Evolutionary conservation across 2,888 invertebrate genomes (phyloP).

Genomic region (Coremacera marginata): DNA sequence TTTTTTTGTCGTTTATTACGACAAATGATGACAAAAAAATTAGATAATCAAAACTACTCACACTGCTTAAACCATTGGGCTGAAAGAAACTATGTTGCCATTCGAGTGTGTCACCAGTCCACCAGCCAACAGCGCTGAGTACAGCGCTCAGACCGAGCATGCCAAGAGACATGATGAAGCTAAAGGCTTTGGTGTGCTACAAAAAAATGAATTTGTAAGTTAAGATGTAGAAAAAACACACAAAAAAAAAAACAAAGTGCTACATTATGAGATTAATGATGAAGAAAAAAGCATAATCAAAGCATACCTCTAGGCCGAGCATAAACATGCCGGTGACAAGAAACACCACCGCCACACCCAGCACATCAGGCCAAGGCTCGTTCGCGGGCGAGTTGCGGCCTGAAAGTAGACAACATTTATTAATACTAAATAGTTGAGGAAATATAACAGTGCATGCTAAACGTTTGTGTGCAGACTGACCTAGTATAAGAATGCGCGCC

Average conservation of each 20-base stretch:
- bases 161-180: constrained; percentile 66
- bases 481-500: constrained; percentile 72
- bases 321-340: constrained; percentile 73
- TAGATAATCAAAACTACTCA: constrained; percentile 54
- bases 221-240: constrained; percentile 4
- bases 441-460: not conserved
- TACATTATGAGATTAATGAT: constrained; percentile 19
- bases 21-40: too few relatives aligned
- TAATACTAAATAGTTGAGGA: not conserved
- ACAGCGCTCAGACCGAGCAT: constrained; percentile 67
- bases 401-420: constrained; percentile 49
- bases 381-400: constrained; percentile 68
- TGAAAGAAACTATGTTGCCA: constrained; percentile 65
- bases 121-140: constrained; percentile 63
- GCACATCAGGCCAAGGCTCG: constrained; percentile 74
- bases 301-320: constrained; percentile 72
- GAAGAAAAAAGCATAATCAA: constrained; percentile 26
- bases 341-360: constrained; percentile 72
- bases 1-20: too few relatives aligned
- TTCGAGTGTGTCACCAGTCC: constrained; percentile 61
- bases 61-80: constrained; percentile 66
- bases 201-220: not conserved
- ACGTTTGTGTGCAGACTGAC: constrained; percentile 51
- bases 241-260: constrained; percentile 8
- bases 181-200: constrained; percentile 68